Percentiles rank a stretch among this genome's conserved stretches.
Conservation (phyloP, 2,888 invertebrate genomes). For the Anthophora plumipes region DNA sequence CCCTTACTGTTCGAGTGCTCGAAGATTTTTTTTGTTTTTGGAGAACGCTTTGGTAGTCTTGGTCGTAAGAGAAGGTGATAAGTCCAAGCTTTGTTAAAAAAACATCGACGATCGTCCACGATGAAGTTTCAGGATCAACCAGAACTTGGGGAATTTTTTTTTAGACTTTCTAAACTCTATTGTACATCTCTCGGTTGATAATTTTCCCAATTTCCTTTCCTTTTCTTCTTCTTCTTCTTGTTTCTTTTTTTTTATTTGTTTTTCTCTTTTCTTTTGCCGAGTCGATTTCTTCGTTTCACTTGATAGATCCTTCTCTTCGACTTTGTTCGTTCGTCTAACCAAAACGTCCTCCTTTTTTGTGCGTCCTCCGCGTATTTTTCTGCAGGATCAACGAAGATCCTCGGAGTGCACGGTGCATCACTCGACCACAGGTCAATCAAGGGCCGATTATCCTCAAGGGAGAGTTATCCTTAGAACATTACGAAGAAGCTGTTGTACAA, state of each 20-base stretch:
- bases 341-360: conserved; percentile 51
- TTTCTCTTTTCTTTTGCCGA: neutral
- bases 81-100: conserved; percentile 38
- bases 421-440: conserved; percentile 60
- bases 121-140: conserved; percentile 25
- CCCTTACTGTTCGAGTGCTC: conserved; percentile 34
- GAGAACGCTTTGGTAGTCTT: conserved; percentile 54
- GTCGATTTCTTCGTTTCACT: conserved; percentile 1
- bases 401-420: conserved; percentile 67
- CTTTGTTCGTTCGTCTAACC: conserved; percentile 26
- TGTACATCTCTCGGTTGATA: conserved; percentile 25
- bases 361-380: conserved; percentile 43
- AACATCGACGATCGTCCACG: conserved; percentile 26
- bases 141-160: conserved; percentile 29
- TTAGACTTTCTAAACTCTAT: conserved; percentile 23
- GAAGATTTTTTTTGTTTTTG: conserved; percentile 46
- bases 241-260: neutral
- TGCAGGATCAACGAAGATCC: conserved; percentile 52
- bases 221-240: neutral
- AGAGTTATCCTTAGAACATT: conserved; percentile 89
- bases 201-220: conserved; percentile 13
- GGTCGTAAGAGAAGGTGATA: conserved; percentile 35
- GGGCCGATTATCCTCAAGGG: conserved; percentile 54
- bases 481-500: conserved; percentile 95
- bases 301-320: neutral